Conservation (phyloP, 2,797 vertebrate genomes). For the Girardinus metallicus region DNA sequence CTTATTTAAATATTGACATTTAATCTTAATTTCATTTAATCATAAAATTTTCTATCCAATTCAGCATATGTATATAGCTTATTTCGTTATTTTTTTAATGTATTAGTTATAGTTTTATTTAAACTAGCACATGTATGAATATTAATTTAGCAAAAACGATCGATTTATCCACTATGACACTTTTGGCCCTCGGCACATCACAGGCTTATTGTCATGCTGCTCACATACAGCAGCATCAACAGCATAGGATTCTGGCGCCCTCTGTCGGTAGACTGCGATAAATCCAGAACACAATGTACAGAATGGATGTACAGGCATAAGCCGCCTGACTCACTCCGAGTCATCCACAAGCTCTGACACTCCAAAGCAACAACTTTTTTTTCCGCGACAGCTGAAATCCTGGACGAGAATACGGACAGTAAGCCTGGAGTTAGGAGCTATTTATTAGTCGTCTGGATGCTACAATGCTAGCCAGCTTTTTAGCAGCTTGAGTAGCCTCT, state of each 20-base stretch:
- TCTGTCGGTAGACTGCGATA: conserved; percentile 21
- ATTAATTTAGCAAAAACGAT: background rate
- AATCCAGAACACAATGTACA: conserved; percentile 29
- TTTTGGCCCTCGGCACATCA: background rate
- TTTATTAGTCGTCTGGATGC: conserved; percentile 40
- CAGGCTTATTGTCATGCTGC: background rate
- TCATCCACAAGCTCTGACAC: background rate
- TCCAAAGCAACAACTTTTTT: background rate
- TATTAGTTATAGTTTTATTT: background rate
- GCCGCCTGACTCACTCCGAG: background rate
- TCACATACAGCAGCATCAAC: background rate
- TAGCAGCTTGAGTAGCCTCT: conserved; percentile 39
- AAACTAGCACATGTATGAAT: background rate
- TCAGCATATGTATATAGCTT: background rate
- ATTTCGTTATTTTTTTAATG: background rate
- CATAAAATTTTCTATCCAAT: background rate
- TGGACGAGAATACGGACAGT: background rate
- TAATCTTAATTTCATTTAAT: background rate
- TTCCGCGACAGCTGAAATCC: background rate
- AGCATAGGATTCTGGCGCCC: conserved; percentile 20
- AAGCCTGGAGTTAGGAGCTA: background rate
- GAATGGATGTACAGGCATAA: background rate
- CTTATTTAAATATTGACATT: background rate
- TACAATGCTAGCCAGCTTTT: conserved; percentile 40
- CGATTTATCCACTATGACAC: background rate